Conservation (phyloP, 2,797 vertebrate species). For the Ptychobarbus kaznakovi region DNA sequence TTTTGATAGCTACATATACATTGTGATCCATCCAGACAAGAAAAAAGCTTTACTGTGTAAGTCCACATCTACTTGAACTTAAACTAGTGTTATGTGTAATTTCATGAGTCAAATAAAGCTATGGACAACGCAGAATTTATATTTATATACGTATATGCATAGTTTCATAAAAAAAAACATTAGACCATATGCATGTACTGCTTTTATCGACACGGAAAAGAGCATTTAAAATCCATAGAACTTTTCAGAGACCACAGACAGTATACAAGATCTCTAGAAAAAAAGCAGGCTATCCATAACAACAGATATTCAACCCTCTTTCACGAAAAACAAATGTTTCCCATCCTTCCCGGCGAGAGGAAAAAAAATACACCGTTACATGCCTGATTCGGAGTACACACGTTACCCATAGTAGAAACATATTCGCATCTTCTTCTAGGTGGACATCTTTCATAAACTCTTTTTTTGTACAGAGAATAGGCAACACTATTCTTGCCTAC, state of each 20-base stretch:
- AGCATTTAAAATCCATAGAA: slow-evolving; percentile 88
- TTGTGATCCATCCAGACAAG: slow-evolving; percentile 91
- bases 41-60: slow-evolving; percentile 86
- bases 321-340: slow-evolving; percentile 86
- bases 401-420: slow-evolving; percentile 96
- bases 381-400: slow-evolving; percentile 96
- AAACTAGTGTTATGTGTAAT: slow-evolving; percentile 93
- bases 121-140: slow-evolving; percentile 95
- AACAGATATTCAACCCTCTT: slow-evolving; percentile 86
- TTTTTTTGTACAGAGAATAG: slow-evolving; percentile 99
- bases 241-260: slow-evolving; percentile 91
- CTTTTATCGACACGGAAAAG: slow-evolving; percentile 82
- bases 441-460: slow-evolving; percentile 95
- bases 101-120: slow-evolving; percentile 98
- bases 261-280: slow-evolving; percentile 90
- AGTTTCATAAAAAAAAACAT: slow-evolving; percentile 91
- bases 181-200: slow-evolving; percentile 97
- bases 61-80: slow-evolving; percentile 91
- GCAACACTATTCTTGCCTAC: slow-evolving; percentile 90
- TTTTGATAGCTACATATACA: slow-evolving; percentile 95
- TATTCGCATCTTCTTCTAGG: slow-evolving; percentile 92
- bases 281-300: slow-evolving; percentile 92
- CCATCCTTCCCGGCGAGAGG: neutral
- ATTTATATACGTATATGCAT: slow-evolving; percentile 90
- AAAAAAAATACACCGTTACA: slow-evolving; percentile 87